Conservation (phyloP, 2,797 vertebrate species). For the Rhinogobio ventralis region DNA sequence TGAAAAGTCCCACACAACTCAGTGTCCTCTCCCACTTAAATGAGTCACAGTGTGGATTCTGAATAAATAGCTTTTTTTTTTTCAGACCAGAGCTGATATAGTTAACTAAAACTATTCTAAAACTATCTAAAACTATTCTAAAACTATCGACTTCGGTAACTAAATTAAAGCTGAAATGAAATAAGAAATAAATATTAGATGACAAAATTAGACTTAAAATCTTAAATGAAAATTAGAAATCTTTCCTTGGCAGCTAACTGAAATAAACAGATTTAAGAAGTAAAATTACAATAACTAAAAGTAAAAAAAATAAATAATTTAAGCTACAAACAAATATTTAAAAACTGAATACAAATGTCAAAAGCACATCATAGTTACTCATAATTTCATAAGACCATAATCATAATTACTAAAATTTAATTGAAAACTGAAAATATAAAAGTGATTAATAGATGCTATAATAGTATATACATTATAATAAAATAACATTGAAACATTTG, state of each 20-base stretch:
- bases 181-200: not conserved
- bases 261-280: not conserved
- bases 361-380: not conserved
- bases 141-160: not conserved
- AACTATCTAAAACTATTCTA: not conserved
- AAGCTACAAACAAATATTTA: not conserved
- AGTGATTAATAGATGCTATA: no score
- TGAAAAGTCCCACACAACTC: constrained; percentile 5
- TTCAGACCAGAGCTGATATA: not conserved
- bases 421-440: not conserved
- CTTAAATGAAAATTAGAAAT: not conserved
- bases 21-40: constrained; percentile 4
- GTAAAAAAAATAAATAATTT: not conserved
- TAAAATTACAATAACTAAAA: not conserved
- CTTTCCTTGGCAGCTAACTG: not conserved
- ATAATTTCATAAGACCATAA: not conserved
- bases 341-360: not conserved
- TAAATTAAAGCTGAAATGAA: not conserved
- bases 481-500: not conserved
- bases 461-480: no score
- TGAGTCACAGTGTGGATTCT: constrained; percentile 23
- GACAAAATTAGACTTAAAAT: not conserved
- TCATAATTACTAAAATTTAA: not conserved
- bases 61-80: not conserved
- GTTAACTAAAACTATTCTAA: not conserved